phyloP scores from a whole-genome alignment of 1,140 invertebrate genomes.

The Trigoniulus corallinus region DNA sequence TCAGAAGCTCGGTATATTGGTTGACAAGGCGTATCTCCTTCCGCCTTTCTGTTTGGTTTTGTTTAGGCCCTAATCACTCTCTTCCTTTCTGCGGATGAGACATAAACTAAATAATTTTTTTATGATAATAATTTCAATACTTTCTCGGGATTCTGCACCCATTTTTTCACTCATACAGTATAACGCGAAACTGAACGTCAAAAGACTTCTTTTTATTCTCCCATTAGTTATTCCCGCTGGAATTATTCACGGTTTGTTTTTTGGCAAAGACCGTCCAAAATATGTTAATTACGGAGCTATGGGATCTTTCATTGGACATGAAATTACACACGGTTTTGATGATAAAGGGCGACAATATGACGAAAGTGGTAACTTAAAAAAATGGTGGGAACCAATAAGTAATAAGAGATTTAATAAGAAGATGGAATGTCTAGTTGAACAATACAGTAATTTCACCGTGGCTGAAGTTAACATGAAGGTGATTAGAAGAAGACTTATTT shows the following conservation, averaged over 20 bases:
- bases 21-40: too few relatives aligned
- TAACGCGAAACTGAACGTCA: too few relatives aligned
- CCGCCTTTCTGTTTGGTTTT: too few relatives aligned
- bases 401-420: slow-evolving; percentile 54
- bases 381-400: slow-evolving; percentile 95
- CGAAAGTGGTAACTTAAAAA: slow-evolving; percentile 90
- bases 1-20: too few relatives aligned
- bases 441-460: slow-evolving; percentile 29
- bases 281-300: slow-evolving; percentile 28
- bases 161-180: too few relatives aligned
- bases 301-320: slow-evolving; percentile 28
- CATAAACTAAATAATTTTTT: too few relatives aligned
- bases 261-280: slow-evolving; percentile 29
- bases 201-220: too few relatives aligned
- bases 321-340: slow-evolving; percentile 30
- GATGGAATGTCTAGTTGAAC: slow-evolving; percentile 1
- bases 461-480: slow-evolving; percentile 50
- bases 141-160: too few relatives aligned
- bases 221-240: slow-evolving; percentile 34
- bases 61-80: too few relatives aligned
- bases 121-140: too few relatives aligned
- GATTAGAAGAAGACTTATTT: slow-evolving; percentile 1
- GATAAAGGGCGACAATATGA: slow-evolving; percentile 74
- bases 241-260: slow-evolving; percentile 35
- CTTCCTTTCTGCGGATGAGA: too few relatives aligned